A percentile compares a stretch with the other conserved stretches of the same genome.
phyloP scores from a whole-genome alignment of 2,113 vertebrate species.

The Pardalotus punctatus region DNA sequence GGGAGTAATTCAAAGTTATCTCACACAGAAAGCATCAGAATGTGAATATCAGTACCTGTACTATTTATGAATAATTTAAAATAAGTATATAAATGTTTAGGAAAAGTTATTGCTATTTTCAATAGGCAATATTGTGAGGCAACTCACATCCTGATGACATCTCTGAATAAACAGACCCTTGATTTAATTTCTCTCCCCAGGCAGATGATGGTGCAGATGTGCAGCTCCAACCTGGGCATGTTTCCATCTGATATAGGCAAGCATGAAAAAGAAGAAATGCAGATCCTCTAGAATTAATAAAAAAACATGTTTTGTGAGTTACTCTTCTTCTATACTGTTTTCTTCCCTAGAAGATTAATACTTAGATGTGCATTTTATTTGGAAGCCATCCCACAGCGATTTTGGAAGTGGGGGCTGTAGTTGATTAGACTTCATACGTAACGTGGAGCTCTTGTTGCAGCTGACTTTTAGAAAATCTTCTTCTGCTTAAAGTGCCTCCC shows the following conservation, averaged over 20 bases:
- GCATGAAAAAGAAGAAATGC: neutral
- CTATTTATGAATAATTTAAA: neutral
- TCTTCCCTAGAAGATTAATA: neutral
- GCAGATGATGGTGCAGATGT: neutral
- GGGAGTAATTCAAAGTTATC: neutral
- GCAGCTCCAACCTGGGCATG: neutral
- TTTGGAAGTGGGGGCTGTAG: neutral
- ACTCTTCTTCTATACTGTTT: neutral
- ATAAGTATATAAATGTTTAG: neutral
- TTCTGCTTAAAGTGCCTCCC: neutral
- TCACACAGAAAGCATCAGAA: neutral
- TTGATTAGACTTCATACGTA: neutral
- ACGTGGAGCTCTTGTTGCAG: neutral
- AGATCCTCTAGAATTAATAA: neutral
- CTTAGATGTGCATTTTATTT: neutral
- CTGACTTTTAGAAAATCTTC: neutral
- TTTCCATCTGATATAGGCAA: neutral
- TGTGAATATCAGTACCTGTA: neutral
- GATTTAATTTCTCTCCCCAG: neutral
- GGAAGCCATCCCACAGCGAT: neutral
- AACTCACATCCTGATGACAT: neutral
- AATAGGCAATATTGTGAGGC: neutral
- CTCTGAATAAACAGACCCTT: neutral
- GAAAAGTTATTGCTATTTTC: neutral
- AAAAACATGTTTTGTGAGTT: neutral